A percentile compares a stretch with the other conserved stretches of the same genome.
These are phyloP conservation scores for Omphaloscelis lunosa DNA, from an alignment of 2,888 invertebrate species.

Conservation along the genomic window DNA sequence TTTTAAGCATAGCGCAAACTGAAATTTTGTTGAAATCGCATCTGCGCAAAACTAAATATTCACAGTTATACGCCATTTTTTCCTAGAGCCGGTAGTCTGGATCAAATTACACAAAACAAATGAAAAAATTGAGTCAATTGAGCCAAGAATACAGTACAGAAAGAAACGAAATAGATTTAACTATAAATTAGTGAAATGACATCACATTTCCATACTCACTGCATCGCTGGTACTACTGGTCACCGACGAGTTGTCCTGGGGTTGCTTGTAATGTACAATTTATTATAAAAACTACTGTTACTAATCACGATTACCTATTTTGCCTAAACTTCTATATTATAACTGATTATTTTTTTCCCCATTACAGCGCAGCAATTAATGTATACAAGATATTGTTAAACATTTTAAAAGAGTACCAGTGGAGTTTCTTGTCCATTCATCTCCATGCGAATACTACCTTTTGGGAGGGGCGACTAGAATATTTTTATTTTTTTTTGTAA, in stretches of 20 bases:
- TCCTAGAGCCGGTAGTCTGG: too few species aligned
- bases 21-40: neutral
- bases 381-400: too few species aligned
- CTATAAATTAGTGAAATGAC: constrained; percentile 71
- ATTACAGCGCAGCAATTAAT: neutral
- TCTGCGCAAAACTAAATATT: too few species aligned
- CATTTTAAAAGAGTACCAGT: too few species aligned
- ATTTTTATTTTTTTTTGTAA: too few species aligned
- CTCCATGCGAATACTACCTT: too few species aligned
- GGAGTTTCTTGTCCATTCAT: too few species aligned
- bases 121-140: neutral
- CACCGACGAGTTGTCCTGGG: constrained; percentile 88
- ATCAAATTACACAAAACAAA: too few species aligned
- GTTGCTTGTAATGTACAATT: constrained; percentile 81
- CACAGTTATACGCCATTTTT: too few species aligned
- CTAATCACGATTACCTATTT: neutral
- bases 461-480: too few species aligned
- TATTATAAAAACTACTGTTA: constrained; percentile 39
- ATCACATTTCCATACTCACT: constrained; percentile 89
- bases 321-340: neutral
- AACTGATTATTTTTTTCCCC: neutral
- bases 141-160: neutral
- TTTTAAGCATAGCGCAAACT: neutral
- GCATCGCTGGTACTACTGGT: constrained; percentile 89
- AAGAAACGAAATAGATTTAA: neutral